Evolutionary conservation across 2,888 invertebrate genomes (phyloP).

Genomic region (Macrophya annulata): DNA sequence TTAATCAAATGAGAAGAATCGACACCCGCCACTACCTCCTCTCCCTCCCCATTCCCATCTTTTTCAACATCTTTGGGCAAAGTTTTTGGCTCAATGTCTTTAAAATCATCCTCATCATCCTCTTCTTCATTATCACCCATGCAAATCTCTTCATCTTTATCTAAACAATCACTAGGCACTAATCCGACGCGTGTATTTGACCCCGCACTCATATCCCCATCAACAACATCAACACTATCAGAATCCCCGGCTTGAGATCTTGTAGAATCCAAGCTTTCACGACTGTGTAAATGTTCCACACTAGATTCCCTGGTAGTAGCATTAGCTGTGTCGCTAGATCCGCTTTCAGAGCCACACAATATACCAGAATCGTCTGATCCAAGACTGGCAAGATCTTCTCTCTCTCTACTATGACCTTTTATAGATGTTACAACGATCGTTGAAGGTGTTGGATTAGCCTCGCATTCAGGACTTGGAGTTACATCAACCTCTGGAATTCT

Average conservation of each 20-base stretch:
- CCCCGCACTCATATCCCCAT: conserved; percentile 77
- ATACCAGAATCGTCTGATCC: conserved; percentile 93
- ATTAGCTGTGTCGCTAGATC: conserved; percentile 78
- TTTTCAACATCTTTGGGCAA: conserved; percentile 55
- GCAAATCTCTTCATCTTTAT: conserved; percentile 3
- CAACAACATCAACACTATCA: conserved; percentile 75
- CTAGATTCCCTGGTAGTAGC: conserved; percentile 80
- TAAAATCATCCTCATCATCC: conserved; percentile 62
- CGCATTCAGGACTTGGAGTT: conserved; percentile 85
- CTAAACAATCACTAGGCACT: conserved; percentile 70
- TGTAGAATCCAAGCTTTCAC: conserved; percentile 89
- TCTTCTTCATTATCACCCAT: conserved; percentile 67
- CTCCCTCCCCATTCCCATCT: conserved; percentile 68
- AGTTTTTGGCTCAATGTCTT: conserved; percentile 39
- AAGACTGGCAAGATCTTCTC: conserved; percentile 83
- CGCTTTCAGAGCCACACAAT: conserved; percentile 83
- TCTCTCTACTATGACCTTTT: conserved; percentile 79
- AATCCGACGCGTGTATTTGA: conserved; percentile 70
- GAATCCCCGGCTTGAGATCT: conserved; percentile 80
- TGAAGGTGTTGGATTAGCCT: conserved; percentile 74
- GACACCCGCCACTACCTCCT: neutral
- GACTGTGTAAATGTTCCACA: conserved; percentile 83
- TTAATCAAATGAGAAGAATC: conserved; percentile 15
- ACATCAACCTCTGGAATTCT: conserved; percentile 93
- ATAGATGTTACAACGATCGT: conserved; percentile 64